Percentiles rank a stretch among this genome's conserved stretches.
Evolutionary conservation across 2,797 vertebrate species (phyloP).

Genomic region (Crypturellus tataupa): DNA sequence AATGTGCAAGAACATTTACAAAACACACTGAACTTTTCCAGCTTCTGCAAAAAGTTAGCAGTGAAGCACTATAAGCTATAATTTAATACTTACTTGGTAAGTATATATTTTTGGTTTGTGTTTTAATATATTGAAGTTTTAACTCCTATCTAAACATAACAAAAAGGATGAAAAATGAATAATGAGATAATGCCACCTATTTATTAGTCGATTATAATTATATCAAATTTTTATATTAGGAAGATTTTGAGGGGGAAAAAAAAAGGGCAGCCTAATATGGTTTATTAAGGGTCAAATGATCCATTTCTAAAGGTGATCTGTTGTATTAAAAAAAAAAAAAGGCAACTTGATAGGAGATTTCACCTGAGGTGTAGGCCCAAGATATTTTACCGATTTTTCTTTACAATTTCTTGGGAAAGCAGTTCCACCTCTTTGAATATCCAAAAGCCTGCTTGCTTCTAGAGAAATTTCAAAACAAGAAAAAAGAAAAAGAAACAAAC

Average conservation of each 20-base stretch:
- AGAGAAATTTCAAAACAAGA: background rate
- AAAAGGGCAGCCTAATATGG: too few relatives aligned
- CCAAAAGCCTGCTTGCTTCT: background rate
- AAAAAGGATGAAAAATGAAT: background rate
- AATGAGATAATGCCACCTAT: background rate
- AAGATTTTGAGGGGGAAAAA: background rate
- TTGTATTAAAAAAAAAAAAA: background rate
- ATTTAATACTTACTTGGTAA: background rate
- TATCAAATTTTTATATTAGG: background rate
- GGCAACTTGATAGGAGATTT: background rate
- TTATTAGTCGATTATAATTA: background rate
- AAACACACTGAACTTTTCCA: background rate
- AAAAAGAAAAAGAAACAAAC: too few relatives aligned
- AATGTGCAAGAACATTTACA: constrained; percentile 16
- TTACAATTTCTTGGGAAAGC: background rate
- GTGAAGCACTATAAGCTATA: background rate
- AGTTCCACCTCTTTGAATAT: background rate
- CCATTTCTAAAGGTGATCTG: too few relatives aligned
- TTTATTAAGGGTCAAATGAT: too few relatives aligned
- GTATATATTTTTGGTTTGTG: background rate
- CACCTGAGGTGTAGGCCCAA: background rate
- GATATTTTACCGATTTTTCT: background rate
- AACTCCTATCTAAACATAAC: background rate
- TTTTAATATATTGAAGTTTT: background rate
- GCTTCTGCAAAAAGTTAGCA: background rate